Evolutionary conservation across 2,797 vertebrate genomes (phyloP).

Genomic region (Phoebastria nigripes): DNA sequence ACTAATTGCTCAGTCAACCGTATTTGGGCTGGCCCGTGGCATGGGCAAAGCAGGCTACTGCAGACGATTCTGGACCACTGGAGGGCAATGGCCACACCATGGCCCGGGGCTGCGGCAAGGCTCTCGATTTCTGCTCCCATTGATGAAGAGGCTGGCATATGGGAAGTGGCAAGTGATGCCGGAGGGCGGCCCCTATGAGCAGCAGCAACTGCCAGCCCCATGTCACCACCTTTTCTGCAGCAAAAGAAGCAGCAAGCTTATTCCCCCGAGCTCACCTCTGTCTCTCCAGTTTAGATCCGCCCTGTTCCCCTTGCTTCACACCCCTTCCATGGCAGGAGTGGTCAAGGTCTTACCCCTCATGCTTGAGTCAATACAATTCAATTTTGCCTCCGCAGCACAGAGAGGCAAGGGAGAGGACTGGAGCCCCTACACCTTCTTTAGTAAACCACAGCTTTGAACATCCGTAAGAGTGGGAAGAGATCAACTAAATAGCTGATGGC

Average conservation of each 20-base stretch:
- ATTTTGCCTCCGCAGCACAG: not conserved
- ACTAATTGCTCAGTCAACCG: not conserved
- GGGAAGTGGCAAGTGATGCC: not conserved
- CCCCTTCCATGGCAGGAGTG: not conserved
- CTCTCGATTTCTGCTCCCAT: not conserved
- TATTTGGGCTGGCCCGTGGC: not conserved
- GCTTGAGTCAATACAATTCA: not conserved
- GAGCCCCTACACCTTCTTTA: not conserved
- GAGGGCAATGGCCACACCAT: not conserved
- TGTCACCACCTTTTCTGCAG: not conserved
- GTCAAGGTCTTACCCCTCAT: not conserved
- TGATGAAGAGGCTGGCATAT: not conserved
- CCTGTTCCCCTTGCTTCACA: not conserved
- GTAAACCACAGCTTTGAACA: not conserved
- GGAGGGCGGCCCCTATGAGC: not conserved
- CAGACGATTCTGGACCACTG: not conserved
- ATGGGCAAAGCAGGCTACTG: not conserved
- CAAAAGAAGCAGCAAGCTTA: not conserved
- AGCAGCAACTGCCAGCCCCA: not conserved
- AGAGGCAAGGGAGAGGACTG: not conserved
- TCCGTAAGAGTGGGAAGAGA: not conserved
- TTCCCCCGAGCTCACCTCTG: not conserved
- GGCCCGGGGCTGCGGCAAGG: accelerated
- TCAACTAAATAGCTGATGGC: not conserved
- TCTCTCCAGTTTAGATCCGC: not conserved